A percentile compares a stretch with the other conserved stretches of the same genome.
phyloP scores from a whole-genome alignment of 2,888 invertebrate genomes.

The Carcina quercana region DNA sequence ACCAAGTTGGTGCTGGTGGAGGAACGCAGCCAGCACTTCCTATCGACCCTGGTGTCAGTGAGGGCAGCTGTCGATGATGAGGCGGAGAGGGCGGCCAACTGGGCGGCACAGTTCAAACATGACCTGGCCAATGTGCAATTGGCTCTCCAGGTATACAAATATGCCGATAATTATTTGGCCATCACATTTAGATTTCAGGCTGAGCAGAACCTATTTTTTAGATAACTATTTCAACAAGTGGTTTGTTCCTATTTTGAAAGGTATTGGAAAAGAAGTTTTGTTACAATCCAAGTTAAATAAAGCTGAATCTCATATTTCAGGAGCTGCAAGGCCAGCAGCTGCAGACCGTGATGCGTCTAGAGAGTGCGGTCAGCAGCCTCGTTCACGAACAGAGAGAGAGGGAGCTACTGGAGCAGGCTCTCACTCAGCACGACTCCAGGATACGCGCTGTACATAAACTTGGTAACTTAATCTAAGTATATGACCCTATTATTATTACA shows the following conservation, averaged over 20 bases:
- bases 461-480: no score
- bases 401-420: constrained; percentile 56
- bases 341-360: constrained; percentile 60
- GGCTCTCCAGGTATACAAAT: constrained; percentile 50
- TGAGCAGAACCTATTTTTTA: no score
- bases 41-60: constrained; percentile 57
- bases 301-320: constrained; percentile 27
- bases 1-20: constrained; percentile 57
- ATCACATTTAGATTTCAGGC: not conserved
- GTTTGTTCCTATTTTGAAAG: no score
- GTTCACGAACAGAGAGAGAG: constrained; percentile 62
- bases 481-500: no score
- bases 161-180: no score
- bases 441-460: constrained; percentile 49
- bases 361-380: constrained; percentile 59
- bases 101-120: constrained; percentile 69
- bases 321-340: constrained; percentile 69
- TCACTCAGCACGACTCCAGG: constrained; percentile 57
- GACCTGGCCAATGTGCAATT: constrained; percentile 65
- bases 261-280: no score
- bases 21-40: constrained; percentile 56
- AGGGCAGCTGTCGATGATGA: constrained; percentile 68
- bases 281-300: no score
- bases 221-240: no score
- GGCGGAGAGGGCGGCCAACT: constrained; percentile 56